Evolutionary conservation across 2,797 vertebrate species (phyloP).

Genomic region (Discoglossus pictus): DNA sequence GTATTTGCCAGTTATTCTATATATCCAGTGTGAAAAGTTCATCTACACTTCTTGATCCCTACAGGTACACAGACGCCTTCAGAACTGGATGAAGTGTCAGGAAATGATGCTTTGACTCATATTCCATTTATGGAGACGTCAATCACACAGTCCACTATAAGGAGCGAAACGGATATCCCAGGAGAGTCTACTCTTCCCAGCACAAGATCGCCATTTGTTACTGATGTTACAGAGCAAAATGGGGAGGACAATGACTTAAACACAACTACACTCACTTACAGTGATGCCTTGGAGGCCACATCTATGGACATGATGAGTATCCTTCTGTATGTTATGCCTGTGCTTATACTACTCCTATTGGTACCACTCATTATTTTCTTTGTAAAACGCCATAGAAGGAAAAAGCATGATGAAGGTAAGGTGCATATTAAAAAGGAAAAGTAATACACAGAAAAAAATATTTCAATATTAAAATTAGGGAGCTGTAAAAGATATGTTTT

Average conservation of each 20-base stretch:
- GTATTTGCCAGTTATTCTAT: too few species aligned
- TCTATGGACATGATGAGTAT: constrained; percentile 6
- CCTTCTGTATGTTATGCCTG: constrained; percentile 59
- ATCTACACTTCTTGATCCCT: too few species aligned
- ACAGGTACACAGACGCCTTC: constrained; percentile 1
- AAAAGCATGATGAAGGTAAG: constrained; percentile 69
- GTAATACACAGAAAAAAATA: too few species aligned
- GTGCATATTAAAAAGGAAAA: background rate
- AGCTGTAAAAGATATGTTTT: too few species aligned
- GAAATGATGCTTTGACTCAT: constrained; percentile 1
- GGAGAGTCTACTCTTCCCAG: background rate
- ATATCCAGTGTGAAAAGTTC: too few species aligned
- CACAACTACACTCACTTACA: background rate
- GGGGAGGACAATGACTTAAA: too few species aligned
- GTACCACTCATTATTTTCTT: constrained; percentile 54
- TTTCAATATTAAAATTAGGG: too few species aligned
- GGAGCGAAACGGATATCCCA: background rate
- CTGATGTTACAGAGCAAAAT: background rate
- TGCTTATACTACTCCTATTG: constrained; percentile 55
- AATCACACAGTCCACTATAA: background rate
- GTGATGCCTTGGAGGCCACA: constrained; percentile 2
- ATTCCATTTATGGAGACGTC: too few species aligned
- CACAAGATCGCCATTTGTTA: background rate
- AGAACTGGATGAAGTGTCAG: constrained; percentile 44
- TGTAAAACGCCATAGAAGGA: constrained; percentile 56